Evolutionary conservation across 2,797 vertebrate genomes (phyloP).

Genomic region (Betta splendens): DNA sequence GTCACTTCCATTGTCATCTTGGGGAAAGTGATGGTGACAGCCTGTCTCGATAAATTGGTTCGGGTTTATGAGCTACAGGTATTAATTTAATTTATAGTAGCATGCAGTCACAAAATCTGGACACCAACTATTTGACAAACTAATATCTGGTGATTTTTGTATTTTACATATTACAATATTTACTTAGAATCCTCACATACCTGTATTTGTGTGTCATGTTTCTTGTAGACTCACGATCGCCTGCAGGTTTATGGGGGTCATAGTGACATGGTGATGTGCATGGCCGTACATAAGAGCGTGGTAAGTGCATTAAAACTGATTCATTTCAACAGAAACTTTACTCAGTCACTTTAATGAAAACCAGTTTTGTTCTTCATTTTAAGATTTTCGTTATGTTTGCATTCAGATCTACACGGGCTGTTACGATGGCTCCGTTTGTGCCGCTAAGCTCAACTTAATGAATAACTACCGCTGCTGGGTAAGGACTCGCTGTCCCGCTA

Average conservation of each 20-base stretch:
- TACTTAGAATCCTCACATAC: too few species aligned
- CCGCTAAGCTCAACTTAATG: conserved; percentile 91
- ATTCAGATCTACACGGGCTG: conserved; percentile 95
- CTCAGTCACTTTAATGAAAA: neutral
- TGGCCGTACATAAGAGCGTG: conserved; percentile 94
- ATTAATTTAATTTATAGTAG: neutral
- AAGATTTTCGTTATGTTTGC: neutral
- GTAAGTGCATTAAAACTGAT: conserved; percentile 71
- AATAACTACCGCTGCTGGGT: conserved; percentile 96
- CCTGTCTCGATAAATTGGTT: conserved; percentile 93
- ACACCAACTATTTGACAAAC: neutral
- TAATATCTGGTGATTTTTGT: neutral
- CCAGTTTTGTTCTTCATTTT: neutral
- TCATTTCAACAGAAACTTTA: neutral
- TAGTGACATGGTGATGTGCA: conserved; percentile 97
- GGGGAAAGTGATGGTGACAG: conserved; percentile 97
- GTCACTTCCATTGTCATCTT: conserved; percentile 93
- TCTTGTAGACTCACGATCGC: conserved; percentile 90
- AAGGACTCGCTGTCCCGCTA: conserved; percentile 43
- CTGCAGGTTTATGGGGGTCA: conserved; percentile 97
- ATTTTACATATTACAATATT: neutral
- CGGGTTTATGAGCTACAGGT: conserved; percentile 89
- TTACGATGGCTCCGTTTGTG: conserved; percentile 92
- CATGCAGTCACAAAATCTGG: neutral
- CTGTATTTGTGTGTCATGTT: neutral